A percentile compares a stretch with the other conserved stretches of the same genome.
phyloP scores from a whole-genome alignment of 2,797 vertebrate genomes.

The Mus minutoides region DNA sequence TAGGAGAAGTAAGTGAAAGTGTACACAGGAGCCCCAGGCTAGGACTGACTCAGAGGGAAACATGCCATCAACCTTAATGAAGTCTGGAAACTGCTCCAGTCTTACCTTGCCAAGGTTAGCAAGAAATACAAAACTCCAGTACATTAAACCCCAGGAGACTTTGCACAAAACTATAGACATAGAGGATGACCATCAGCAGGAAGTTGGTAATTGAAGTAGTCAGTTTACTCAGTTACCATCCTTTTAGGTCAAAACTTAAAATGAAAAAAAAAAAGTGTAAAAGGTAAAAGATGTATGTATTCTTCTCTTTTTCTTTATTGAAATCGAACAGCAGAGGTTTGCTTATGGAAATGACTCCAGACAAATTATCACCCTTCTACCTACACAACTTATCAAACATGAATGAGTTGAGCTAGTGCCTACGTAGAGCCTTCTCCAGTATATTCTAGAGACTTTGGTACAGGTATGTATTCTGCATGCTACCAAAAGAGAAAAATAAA shows the following conservation, averaged over 20 bases:
- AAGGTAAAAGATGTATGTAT: conserved; percentile 18
- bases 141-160: neutral
- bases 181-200: neutral
- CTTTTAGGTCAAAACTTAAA: conserved; percentile 21
- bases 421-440: neutral
- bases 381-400: neutral
- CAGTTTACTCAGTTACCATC: conserved; percentile 36
- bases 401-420: too few relatives aligned
- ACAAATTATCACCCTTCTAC: neutral
- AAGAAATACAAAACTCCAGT: conserved; percentile 8
- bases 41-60: neutral
- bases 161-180: conserved; percentile 41
- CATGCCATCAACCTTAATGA: neutral
- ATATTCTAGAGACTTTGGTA: neutral
- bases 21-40: neutral
- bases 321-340: neutral
- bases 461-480: neutral
- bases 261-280: conserved; percentile 43
- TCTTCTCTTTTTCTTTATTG: neutral
- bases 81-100: conserved; percentile 42
- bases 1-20: neutral
- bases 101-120: conserved; percentile 40
- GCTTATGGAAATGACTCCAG: conserved; percentile 34
- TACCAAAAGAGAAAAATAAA: neutral
- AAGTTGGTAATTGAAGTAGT: neutral